phyloP scores from a whole-genome alignment of 2,888 invertebrate genomes.

The Cylloceria caligata region DNA sequence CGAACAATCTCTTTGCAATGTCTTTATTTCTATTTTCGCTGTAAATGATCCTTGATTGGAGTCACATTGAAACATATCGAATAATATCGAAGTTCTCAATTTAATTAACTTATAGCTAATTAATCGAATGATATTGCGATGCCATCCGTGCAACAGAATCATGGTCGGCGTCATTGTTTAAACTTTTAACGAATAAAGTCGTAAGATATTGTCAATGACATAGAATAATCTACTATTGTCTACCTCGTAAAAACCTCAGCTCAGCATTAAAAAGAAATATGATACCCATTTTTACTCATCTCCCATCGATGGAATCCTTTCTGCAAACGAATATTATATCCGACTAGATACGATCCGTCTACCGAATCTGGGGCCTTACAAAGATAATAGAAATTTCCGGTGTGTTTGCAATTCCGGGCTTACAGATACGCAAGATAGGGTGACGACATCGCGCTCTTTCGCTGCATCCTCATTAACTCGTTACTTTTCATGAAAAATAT shows the following conservation, averaged over 20 bases:
- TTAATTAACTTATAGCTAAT: no score
- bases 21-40: no score
- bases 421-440: slow-evolving; percentile 18
- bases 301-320: neutral
- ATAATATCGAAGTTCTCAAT: no score
- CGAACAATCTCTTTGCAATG: no score
- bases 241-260: neutral
- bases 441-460: neutral
- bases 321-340: slow-evolving; percentile 5
- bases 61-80: no score
- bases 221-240: neutral
- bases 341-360: neutral
- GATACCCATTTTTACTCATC: neutral
- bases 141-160: no score
- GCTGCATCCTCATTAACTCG: slow-evolving; percentile 3
- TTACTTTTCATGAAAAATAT: slow-evolving; percentile 15
- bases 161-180: no score
- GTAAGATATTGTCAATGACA: neutral
- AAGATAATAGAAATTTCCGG: slow-evolving; percentile 30
- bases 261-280: neutral
- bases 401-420: slow-evolving; percentile 11
- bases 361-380: neutral
- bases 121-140: no score
- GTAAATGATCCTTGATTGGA: no score
- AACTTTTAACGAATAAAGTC: neutral